A percentile compares a stretch with the other conserved stretches of the same genome.
phyloP scores from a whole-genome alignment of 2,888 invertebrate species.

The Mythimna impura region DNA sequence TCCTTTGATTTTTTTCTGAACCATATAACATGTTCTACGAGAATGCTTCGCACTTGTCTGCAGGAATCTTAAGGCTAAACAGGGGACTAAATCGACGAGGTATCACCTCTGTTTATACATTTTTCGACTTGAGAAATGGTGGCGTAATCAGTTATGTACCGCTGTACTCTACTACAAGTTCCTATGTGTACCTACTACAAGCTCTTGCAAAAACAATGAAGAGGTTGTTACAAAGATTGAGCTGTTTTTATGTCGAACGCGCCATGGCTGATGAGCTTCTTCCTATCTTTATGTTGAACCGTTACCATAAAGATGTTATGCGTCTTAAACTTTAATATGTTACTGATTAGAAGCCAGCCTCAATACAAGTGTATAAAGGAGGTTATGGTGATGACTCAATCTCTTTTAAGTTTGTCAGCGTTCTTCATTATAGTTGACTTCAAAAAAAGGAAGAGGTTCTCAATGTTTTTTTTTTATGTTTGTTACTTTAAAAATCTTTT shows the following conservation, averaged over 20 bases:
- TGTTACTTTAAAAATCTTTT: too few species aligned
- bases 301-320: slow-evolving; percentile 21
- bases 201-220: slow-evolving; percentile 27
- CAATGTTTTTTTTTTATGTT: too few species aligned
- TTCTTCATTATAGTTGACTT: not conserved
- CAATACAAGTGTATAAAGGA: not conserved
- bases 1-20: not conserved
- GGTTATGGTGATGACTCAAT: not conserved
- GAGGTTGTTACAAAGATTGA: slow-evolving; percentile 12
- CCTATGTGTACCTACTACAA: not conserved
- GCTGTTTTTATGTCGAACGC: slow-evolving; percentile 16
- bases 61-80: too few species aligned
- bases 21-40: not conserved
- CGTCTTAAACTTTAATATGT: slow-evolving; percentile 4
- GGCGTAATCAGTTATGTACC: too few species aligned
- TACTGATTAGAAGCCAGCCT: not conserved
- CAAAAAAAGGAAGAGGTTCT: too few species aligned
- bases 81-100: too few species aligned
- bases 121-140: too few species aligned
- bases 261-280: slow-evolving; percentile 25
- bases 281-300: slow-evolving; percentile 24
- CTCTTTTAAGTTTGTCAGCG: not conserved
- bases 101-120: too few species aligned
- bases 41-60: too few species aligned
- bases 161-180: too few species aligned